Percentiles rank a stretch among this genome's conserved stretches.
phyloP scores from a whole-genome alignment of 2,797 vertebrate species.

The Orestias chungarensis region DNA sequence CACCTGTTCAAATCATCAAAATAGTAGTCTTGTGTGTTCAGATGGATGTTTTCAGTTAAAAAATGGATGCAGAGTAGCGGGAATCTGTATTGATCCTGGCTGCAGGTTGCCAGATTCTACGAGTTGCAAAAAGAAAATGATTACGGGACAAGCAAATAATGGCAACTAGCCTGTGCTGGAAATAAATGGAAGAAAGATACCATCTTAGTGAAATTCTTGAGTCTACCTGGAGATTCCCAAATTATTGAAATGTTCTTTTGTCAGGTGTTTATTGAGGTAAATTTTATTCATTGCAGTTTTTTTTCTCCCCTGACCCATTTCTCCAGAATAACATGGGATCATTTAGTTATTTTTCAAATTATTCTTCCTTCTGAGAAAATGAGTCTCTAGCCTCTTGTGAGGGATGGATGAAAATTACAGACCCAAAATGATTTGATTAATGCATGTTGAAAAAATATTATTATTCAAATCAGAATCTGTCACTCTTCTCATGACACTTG shows the following conservation, averaged over 20 bases:
- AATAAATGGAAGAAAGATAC: not conserved
- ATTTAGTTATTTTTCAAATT: slow-evolving; percentile 42
- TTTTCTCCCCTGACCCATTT: slow-evolving; percentile 1
- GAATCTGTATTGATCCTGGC: not conserved
- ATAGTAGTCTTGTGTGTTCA: not conserved
- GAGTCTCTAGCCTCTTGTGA: slow-evolving; percentile 32
- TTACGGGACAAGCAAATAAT: not conserved
- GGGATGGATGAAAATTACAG: slow-evolving; percentile 35
- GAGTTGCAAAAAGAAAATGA: not conserved
- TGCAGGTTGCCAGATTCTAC: no score
- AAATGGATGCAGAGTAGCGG: not conserved
- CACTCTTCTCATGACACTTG: slow-evolving; percentile 20
- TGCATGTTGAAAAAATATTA: slow-evolving; percentile 46
- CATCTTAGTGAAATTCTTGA: not conserved
- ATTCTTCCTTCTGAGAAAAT: slow-evolving; percentile 40
- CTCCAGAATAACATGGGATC: not conserved
- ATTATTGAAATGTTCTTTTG: not conserved
- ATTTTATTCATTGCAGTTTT: slow-evolving; percentile 11
- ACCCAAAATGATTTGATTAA: slow-evolving; percentile 50
- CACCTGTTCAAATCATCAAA: not conserved
- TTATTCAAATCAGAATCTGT: slow-evolving; percentile 50
- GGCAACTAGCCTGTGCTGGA: not conserved
- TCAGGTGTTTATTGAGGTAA: not conserved
- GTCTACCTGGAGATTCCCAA: not conserved
- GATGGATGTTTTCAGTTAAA: not conserved